Conservation (phyloP, 1,140 invertebrate species). For the Zaprionus nigranus region DNA sequence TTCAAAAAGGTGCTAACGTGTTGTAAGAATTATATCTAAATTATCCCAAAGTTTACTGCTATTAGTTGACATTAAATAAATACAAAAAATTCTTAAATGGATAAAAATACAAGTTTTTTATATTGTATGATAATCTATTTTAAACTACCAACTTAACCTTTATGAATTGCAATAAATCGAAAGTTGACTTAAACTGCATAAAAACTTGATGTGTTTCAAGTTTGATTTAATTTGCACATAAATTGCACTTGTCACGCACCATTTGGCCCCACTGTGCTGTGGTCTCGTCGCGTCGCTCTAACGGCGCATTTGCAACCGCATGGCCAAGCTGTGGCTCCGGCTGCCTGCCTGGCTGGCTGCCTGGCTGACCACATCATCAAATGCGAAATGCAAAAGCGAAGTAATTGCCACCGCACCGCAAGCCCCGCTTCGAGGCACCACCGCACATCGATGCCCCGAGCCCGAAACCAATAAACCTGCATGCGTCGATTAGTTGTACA, state of each 20-base stretch:
- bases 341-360: conserved; percentile 25
- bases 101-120: too few species aligned
- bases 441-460: conserved; percentile 20
- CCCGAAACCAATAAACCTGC: conserved; percentile 73
- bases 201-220: neutral
- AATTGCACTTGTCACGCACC: neutral
- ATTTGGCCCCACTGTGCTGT: neutral
- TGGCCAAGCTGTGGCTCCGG: conserved; percentile 49
- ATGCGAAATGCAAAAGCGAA: conserved; percentile 70
- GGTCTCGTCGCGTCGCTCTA: conserved; percentile 30
- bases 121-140: too few species aligned
- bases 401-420: conserved; percentile 67
- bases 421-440: neutral
- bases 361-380: conserved; percentile 72
- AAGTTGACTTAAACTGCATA: too few species aligned
- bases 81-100: too few species aligned
- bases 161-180: too few species aligned
- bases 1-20: too few species aligned
- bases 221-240: neutral
- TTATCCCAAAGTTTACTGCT: too few species aligned
- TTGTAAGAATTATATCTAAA: too few species aligned
- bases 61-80: too few species aligned
- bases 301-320: conserved; percentile 63
- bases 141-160: too few species aligned
- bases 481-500: conserved; percentile 76